Percentiles rank a stretch among this genome's conserved stretches.
phyloP scores from a whole-genome alignment of 1,140 invertebrate genomes.

The Megalopta genalis region DNA sequence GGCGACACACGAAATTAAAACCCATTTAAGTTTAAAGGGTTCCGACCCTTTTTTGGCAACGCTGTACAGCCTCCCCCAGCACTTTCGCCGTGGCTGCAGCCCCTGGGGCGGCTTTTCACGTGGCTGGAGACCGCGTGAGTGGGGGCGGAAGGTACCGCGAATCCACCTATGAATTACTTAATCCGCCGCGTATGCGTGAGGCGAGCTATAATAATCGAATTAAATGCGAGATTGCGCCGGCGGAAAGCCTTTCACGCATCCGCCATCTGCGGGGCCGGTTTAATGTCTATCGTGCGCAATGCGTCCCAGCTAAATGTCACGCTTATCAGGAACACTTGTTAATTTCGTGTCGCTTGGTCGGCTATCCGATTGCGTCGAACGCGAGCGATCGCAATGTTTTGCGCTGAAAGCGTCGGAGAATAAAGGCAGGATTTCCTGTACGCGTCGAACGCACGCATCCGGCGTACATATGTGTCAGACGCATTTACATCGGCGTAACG shows the following conservation, averaged over 20 bases:
- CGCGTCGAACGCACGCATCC: too few relatives aligned
- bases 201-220: slow-evolving; percentile 56
- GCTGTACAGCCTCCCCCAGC: too few relatives aligned
- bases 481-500: too few relatives aligned
- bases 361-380: not conserved
- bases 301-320: slow-evolving; percentile 27
- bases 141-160: slow-evolving; percentile 1
- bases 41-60: too few relatives aligned
- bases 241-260: slow-evolving; percentile 41
- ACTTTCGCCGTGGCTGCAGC: too few relatives aligned
- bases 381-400: not conserved
- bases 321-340: slow-evolving; percentile 51
- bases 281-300: slow-evolving; percentile 25
- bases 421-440: too few relatives aligned
- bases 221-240: slow-evolving; percentile 57
- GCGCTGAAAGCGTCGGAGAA: not conserved
- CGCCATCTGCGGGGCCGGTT: slow-evolving; percentile 37
- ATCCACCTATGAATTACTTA: slow-evolving; percentile 62
- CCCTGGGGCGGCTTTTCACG: slow-evolving; percentile 21
- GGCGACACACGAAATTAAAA: too few relatives aligned
- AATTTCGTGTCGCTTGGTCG: slow-evolving; percentile 1
- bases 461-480: too few relatives aligned
- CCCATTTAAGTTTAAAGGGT: too few relatives aligned
- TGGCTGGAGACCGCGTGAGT: not conserved
- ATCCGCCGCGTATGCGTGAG: slow-evolving; percentile 42